Base-by-base conservation (phyloP, 2,797 vertebrate species). In the Siniperca undulata region DNA sequence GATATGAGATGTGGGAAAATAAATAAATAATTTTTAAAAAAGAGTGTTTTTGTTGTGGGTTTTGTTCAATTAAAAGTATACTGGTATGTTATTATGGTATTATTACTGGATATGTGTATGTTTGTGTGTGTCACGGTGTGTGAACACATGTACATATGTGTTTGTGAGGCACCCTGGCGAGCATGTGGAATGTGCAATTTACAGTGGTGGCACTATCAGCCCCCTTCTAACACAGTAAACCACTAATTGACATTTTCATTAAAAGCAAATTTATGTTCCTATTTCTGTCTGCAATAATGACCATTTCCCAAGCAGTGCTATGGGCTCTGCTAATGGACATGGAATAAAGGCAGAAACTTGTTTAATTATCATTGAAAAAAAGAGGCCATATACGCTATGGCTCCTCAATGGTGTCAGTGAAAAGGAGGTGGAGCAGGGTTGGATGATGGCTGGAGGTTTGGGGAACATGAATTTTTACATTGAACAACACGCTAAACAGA, bases 241-340 rank as follows among this genome's bases (percentile, higher is more conserved):
- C 93, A 95, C 96, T 96, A 95, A 96, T 96, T 97, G 97, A 98
- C 97, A 97, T 97, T 97, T 97, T 97, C 97, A 97, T 98, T 97
- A 97, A 97, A 94, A 89, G 94, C 93, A 95, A 97, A 97, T 98
- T 97, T 97, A 97, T 97, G 96, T 95, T 95, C 97, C 97, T 97
- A 96, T 97, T 97, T 97, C 96, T 96, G 96, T 96, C 95, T 95
- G 93, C 95, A 95, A 96, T 97, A 97, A 97, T 97, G 97, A 97
- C 96, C 96, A 93, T 97, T 94, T 96, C 95, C 91, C 92, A 89
- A 94, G 95, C 94, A 95, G 93, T 95, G 94, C 92, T 86, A 87
- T 92, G 93, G 94, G 92, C 91, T 92, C 84, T 73, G 95, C 96
- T 97, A 97, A 98, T 96, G 97, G 96, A 96, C 96, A 95, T 93